Percentiles rank a stretch among this genome's conserved stretches.
Evolutionary conservation across 2,113 vertebrate species (phyloP).

Genomic region (Hydrolagus affinis): DNA sequence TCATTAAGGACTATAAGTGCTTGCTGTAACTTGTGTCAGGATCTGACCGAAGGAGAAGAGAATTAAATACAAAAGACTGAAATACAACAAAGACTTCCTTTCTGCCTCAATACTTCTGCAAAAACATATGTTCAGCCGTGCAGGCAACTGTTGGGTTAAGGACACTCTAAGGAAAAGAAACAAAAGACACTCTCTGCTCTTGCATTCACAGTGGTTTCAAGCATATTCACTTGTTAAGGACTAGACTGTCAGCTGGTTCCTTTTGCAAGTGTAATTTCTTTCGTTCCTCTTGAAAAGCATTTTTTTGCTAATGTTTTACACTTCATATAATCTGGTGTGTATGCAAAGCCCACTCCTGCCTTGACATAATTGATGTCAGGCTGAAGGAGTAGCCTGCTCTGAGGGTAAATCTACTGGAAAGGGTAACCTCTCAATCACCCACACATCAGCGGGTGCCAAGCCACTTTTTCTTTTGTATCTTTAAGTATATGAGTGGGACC

Average conservation of each 20-base stretch:
- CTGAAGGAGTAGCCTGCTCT: slow-evolving; percentile 46
- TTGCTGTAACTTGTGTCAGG: slow-evolving; percentile 47
- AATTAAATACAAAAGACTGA: slow-evolving; percentile 65
- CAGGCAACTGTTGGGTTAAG: slow-evolving; percentile 67
- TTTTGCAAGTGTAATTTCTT: slow-evolving; percentile 65
- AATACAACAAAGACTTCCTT: slow-evolving; percentile 71
- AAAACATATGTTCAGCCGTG: slow-evolving; percentile 91
- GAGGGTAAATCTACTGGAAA: slow-evolving; percentile 63
- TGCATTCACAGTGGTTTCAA: slow-evolving; percentile 74
- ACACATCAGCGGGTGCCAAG: slow-evolving; percentile 47
- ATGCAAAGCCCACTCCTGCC: slow-evolving; percentile 58
- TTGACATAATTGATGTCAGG: slow-evolving; percentile 71
- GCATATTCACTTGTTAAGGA: slow-evolving; percentile 75
- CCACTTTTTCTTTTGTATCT: slow-evolving; percentile 36
- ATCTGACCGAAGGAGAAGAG: slow-evolving; percentile 47
- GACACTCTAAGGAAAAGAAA: slow-evolving; percentile 66
- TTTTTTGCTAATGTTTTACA: slow-evolving; percentile 80
- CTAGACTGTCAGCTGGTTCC: slow-evolving; percentile 68
- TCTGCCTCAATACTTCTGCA: slow-evolving; percentile 81
- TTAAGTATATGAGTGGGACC: slow-evolving; percentile 26
- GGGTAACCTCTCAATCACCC: slow-evolving; percentile 65
- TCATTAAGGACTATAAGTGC: slow-evolving; percentile 45
- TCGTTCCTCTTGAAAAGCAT: slow-evolving; percentile 73
- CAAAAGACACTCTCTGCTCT: slow-evolving; percentile 64
- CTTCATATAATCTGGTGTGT: slow-evolving; percentile 87